Conservation (phyloP, 2,888 invertebrate genomes). For the Caenorhabditis sp. region DNA sequence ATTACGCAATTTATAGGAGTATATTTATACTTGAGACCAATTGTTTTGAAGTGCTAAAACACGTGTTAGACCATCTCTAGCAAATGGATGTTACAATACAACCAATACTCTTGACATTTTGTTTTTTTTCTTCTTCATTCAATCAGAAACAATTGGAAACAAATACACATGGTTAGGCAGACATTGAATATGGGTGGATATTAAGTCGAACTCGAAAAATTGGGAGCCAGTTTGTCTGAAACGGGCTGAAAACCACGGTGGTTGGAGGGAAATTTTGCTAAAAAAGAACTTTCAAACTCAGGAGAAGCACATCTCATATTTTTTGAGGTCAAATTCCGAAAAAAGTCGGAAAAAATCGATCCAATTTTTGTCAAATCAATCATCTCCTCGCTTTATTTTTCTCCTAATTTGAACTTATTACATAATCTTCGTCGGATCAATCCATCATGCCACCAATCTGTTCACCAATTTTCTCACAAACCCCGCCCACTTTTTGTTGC, state of each 20-base stretch:
- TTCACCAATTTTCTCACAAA: background rate
- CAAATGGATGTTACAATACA: background rate
- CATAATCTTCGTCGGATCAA: background rate
- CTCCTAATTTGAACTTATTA: background rate
- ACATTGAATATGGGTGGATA: too few species aligned
- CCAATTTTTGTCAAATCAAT: background rate
- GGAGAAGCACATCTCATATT: too few species aligned
- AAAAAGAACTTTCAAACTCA: too few species aligned
- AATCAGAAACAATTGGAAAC: too few species aligned
- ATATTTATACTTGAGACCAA: conserved; percentile 1
- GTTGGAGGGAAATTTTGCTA: too few species aligned
- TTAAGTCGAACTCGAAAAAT: too few species aligned
- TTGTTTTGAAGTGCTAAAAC: background rate
- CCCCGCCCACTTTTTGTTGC: background rate
- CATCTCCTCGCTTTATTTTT: background rate
- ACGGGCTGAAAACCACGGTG: too few species aligned
- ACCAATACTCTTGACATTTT: background rate
- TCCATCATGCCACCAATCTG: background rate
- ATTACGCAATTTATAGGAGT: background rate
- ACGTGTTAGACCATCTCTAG: background rate
- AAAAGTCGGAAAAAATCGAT: too few species aligned
- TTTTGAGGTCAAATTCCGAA: too few species aligned
- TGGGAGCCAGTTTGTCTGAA: too few species aligned
- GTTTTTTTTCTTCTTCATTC: too few species aligned
- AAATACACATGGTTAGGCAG: too few species aligned